Base-by-base conservation (phyloP, 2,888 invertebrate genomes). In the Philereme vetulata region DNA sequence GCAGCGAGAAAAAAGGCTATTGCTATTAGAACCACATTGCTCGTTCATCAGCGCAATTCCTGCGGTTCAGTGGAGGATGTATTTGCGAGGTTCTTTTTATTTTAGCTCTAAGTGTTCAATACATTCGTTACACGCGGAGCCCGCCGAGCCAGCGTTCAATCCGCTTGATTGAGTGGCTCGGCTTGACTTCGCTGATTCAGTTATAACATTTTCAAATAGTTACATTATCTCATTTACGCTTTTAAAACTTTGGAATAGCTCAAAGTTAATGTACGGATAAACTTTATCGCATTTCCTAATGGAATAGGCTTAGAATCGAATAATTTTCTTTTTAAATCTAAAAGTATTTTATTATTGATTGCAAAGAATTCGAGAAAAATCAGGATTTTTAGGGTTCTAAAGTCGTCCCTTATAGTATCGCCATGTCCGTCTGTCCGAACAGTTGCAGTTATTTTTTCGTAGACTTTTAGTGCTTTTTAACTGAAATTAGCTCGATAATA, bases 41-140 rank as follows among this genome's bases (percentile, higher is more conserved):
- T 82, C 85, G 86, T 89, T 87, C 87, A 86, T 88, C 86, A 86
- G 85, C 74, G 80, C 81, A 79, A 82, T 86, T 84, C 79, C 84
- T 81, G 78, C 74, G 80, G 79, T 85, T 81, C 84, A 78, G 67
- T 70, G 70, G 77, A 80, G 80, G 76, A 82, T 77, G 77, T 82
- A 83, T 82, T 82, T 53, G 78, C 74, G 75, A 43, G 32, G 77
- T 76, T 81, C 79, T 84, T 87, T 84, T 87, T 88, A 83, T 86
- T 88, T 84, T 80, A 80, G 77, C 79, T 78, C 80, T 80, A 82
- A 82, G 78, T 76, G 83, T 76, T 88, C 88, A 90, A 89, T 89
- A 86, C 86, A 82, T 88, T 88, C 82, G 85, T 87, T 88, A 88
- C 83, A 70, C 72, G 72, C 72, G 70, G 74, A 77, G 77, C 79